Percentiles rank a stretch among this genome's conserved stretches.
phyloP scores from a whole-genome alignment of 2,888 invertebrate species.

The Clistopyga incitator region DNA sequence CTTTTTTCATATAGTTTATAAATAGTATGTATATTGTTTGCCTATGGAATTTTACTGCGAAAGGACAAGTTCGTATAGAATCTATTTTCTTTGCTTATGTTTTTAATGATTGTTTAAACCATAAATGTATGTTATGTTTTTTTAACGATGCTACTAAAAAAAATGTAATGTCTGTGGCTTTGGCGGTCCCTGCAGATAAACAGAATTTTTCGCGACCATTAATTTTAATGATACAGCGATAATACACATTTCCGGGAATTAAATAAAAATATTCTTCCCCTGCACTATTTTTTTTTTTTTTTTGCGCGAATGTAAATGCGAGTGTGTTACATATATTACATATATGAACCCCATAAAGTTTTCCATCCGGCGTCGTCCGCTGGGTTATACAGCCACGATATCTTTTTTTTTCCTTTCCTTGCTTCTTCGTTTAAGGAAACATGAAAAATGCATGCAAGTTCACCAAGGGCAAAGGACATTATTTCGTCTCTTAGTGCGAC shows the following conservation, averaged over 20 bases:
- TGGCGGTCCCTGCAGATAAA: no score
- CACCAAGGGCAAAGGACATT: background rate
- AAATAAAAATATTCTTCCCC: background rate
- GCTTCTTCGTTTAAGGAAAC: constrained; percentile 7
- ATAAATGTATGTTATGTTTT: no score
- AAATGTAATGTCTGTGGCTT: no score
- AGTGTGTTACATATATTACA: background rate
- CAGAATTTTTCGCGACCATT: no score
- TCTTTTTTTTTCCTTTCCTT: background rate
- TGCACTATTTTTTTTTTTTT: background rate
- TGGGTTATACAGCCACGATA: background rate
- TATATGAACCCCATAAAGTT: background rate
- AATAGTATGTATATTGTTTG: no score
- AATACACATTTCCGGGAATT: background rate
- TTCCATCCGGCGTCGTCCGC: background rate
- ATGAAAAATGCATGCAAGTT: constrained; percentile 56
- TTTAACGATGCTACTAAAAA: no score
- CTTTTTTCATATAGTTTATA: no score
- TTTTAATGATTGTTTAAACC: no score
- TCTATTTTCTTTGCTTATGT: no score
- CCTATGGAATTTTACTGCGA: no score
- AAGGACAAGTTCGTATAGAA: no score
- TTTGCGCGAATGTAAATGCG: background rate
- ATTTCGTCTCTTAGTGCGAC: background rate
- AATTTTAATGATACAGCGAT: no score